Base-by-base conservation (phyloP, 2,113 vertebrate species). In the Amblyornis subalaris region DNA sequence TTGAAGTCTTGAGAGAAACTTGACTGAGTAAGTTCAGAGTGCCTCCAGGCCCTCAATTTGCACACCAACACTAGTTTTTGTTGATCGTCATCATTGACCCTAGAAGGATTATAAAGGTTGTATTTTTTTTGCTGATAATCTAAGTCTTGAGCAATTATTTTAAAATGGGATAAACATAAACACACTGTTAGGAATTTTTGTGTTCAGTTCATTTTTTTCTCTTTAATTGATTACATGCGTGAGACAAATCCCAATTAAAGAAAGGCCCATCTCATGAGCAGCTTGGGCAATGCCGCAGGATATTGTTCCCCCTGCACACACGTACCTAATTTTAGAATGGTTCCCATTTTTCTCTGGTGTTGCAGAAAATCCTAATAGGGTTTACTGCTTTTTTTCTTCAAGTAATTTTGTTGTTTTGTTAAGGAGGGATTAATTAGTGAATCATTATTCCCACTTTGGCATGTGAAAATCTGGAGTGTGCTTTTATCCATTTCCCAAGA, bases 401-500 rank as follows among this genome's bases (percentile, higher is more conserved):
- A 94, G 75, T 85, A 82, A 73, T 83, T 61, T 60, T 76, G 67
- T 85, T 94, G 78, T 80, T 97, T 94, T 91, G 38, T 88, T 95
- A 86, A 90, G 78, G 80, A 93, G 81, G 90, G 71, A 94, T 96
- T 96, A 96, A 96, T 96, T 94, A 90, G 85, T 94, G 95, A 95
- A 95, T 94, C 94, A 96, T 94, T 96, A 97, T 94, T 97, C 96
- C 94, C 77, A 74, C 70, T 96, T 92, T 71, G 89, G 75, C 84
- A 96, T 96, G 86, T 86, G 94, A 94, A 95, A 95, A 93, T 93
- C 86, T 88, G 82, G 85, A 94, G 82, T 15, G 54, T 92, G 58
- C 89, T 97, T 97, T 97, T 81, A 96, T 96, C 91, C 94, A 67
- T 96, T 66, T 97, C 96, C 96, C 96, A 89, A 91, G 91, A 95